These are phyloP conservation scores for Bhutanitis thaidina DNA, from an alignment of 2,888 invertebrate species.

Conservation along the genomic window DNA sequence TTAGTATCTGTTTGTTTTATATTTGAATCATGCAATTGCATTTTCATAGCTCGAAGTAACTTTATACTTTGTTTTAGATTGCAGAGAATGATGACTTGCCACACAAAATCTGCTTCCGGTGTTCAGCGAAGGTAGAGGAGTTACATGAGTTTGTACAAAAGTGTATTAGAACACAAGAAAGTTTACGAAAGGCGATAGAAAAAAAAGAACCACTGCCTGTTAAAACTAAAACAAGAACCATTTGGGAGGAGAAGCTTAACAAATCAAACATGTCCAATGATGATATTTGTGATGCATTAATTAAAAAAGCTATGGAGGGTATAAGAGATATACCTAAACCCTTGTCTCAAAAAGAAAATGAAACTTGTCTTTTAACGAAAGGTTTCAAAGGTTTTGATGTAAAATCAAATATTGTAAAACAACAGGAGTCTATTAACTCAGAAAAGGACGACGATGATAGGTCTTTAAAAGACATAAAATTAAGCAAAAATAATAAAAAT, in stretches of 20 bases:
- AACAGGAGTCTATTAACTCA: constrained; percentile 3
- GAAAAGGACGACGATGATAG: constrained; percentile 19
- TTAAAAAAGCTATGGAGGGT: constrained; percentile 70
- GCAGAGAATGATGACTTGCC: constrained; percentile 71
- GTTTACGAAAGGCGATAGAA: constrained; percentile 46
- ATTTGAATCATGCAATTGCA: no score
- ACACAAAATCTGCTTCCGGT: constrained; percentile 75
- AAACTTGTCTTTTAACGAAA: neutral
- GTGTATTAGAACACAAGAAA: constrained; percentile 67
- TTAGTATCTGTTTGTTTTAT: no score
- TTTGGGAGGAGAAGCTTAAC: constrained; percentile 66
- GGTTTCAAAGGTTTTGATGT: neutral
- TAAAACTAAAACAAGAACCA: constrained; percentile 51
- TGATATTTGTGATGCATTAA: constrained; percentile 68
- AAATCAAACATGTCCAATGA: constrained; percentile 69
- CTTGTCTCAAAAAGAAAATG: constrained; percentile 30
- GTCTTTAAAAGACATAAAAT: constrained; percentile 19
- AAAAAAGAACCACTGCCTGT: constrained; percentile 37
- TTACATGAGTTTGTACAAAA: constrained; percentile 69
- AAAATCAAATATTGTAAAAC: neutral
- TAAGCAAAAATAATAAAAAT: constrained; percentile 18
- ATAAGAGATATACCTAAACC: constrained; percentile 49
- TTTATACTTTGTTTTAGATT: constrained; percentile 50
- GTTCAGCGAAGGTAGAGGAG: constrained; percentile 74
- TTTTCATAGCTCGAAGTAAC: neutral